Evolutionary conservation across 2,113 vertebrate genomes (phyloP).

Genomic region (Dolichotis patagonum): DNA sequence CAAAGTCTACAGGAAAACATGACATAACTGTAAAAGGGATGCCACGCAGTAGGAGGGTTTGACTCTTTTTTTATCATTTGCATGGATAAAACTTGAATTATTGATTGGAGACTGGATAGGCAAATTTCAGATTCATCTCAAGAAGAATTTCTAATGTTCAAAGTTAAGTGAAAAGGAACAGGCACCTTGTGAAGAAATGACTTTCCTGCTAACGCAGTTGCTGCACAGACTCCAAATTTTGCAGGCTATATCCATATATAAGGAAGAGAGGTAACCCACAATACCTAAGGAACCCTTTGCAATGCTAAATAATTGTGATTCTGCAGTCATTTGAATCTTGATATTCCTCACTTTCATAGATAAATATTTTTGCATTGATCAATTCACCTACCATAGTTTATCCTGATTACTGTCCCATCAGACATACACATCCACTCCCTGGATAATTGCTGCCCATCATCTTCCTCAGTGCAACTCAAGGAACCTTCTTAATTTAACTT

Average conservation of each 20-base stretch:
- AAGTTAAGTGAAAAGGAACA: background rate
- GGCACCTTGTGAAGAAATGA: background rate
- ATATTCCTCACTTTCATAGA: background rate
- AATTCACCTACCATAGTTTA: background rate
- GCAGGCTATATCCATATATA: background rate
- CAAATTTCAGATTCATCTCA: background rate
- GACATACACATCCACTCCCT: background rate
- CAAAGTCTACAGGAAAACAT: background rate
- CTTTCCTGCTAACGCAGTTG: background rate
- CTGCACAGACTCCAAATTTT: background rate
- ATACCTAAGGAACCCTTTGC: background rate
- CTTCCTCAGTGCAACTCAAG: background rate
- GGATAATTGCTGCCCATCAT: background rate
- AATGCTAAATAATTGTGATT: background rate
- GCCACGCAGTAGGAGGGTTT: background rate
- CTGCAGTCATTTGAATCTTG: background rate
- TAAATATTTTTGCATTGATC: slow-evolving; percentile 2
- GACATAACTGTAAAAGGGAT: background rate
- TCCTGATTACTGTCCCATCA: background rate
- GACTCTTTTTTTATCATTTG: background rate
- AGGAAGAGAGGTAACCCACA: background rate
- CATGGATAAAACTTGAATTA: background rate
- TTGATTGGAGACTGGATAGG: background rate
- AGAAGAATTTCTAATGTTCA: background rate
- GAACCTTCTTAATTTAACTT: background rate